Base-by-base conservation (phyloP, 2,113 vertebrate genomes). In the Xiphophorus couchianus region DNA sequence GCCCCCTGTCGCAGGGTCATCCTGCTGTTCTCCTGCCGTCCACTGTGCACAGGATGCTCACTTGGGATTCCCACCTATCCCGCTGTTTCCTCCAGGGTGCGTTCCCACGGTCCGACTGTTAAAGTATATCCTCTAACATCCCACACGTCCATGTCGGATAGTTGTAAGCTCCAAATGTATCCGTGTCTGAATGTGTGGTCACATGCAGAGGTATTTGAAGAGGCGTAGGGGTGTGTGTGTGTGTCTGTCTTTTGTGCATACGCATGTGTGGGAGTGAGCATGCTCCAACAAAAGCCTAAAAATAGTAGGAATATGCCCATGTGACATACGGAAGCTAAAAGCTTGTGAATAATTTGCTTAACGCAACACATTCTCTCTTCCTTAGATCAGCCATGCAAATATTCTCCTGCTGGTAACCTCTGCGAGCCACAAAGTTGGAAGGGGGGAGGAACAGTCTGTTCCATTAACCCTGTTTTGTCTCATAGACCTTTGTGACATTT, bases 271-370 rank as follows among this genome's bases (percentile, higher is more conserved):
- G 86, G 81, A 84, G 81, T 83, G 62, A 74, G 84, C 84, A 62
- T 73, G 72, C 84, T 91, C 71, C 84, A 89, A 92, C 88, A 92
- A 92, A 88, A 85, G 62, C 78, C 90, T 91, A 92, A 92, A 93
- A 92, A 94, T 93, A 93, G 91, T 87, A 83, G 67, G 76, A 90
- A 78, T 86, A 71, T 86, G 77, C 84, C 87, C 80, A 86, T 93
- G 91, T 93, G 92, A 90, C 90, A 88, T 88, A 92, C 91, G 92
- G 89, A 92, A 91, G 90, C 85, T 94, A 91, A 93, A 93, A 90
- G 91, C 90, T 91, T 87, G 90, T 93, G 92, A 93, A 92, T 92
- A 90, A 93, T 93, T 93, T 92, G 83, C 86, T 76, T 84, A 84
- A 88, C 87, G 84, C 84, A 84, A 86, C 87, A 90, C 81, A 86